Evolutionary conservation across 2,797 vertebrate species (phyloP), one percentile per base, ranked within the genome.

Genomic region (Triplophysa bombifrons): DNA sequence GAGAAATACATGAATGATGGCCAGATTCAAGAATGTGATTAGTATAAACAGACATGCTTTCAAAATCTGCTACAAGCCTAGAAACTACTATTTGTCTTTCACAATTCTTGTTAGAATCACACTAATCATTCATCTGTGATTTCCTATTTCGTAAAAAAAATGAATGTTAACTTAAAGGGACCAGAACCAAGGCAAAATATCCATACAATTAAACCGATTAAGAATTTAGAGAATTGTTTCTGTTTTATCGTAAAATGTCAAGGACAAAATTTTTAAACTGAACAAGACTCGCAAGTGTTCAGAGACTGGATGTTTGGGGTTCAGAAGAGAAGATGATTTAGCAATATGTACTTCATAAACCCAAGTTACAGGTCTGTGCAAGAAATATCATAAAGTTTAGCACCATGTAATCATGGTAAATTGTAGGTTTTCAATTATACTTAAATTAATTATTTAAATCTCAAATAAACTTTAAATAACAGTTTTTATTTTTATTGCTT

Each of bases 401-500:
- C 63, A 17, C 25, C 3, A 38, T 69, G 46, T 34, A 51, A 67
- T 44, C 25, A 16, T 30, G 64, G 17, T 14, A n/a, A 58, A 11
- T 12, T 30, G 0, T 67, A 27, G 2, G 22, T 67, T 67, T 67
- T 56, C 51, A 63, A 34, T 41, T 27, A 5, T 25, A 63, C 38
- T 25, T 30, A 41, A 53, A 41, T 14, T 7, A 70, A 5, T 53
- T 41, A 8, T 53, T 20, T 64, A 63, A 27, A 27, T 27, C 19
- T 30, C 30, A 64, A 71, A 61, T 61, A 61, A 27, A 60, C 2
- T 6, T 27, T 14, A 13, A 60, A 30, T 51, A 1, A 53, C 30
- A 3, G 22, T 44, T 72, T 60, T 9, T 6, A 20, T 30, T 69
- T 51, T 34, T 71, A 80, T 81, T 51, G 38, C 16, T n/a, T 30